Evolutionary conservation across 2,888 invertebrate genomes (phyloP), one percentile per base, ranked within the genome.

Genomic region (Tipula vernalis): DNA sequence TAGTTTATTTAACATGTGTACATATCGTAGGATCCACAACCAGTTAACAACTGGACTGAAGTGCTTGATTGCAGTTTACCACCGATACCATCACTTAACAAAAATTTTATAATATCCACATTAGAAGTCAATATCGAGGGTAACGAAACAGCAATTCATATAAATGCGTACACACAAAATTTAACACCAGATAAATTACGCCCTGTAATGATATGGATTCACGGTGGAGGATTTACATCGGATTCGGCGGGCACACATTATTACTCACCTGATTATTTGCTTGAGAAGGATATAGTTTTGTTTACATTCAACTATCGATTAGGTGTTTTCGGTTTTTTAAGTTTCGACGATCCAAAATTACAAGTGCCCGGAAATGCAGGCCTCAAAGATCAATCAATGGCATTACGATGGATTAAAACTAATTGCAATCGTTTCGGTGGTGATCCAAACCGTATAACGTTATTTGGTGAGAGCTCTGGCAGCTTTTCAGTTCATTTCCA

Each of bases 111-210:
- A n/a, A 8, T 39, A 13, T 15, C 18, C 5, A 57, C 15, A 18
- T 28, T 2, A 28, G 1, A 28, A 28, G 28, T 28, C 4, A 39
- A 90, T 87, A 89, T 90, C 86, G 89, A 92, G 6, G 93, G 93
- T 44, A 90, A 91, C 1, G 93, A 94, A 89, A 93, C 93, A 89
- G 93, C 93, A 87, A 89, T 93, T 3, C 92, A 92, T 88, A 88
- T 93, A 15, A 93, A 93, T 89, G 92, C 93, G 0, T 91, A 90
- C 47, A 90, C 90, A 8, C 91, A 90, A 87, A 89, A 91, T 87
- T 0, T 15, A 12, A 89, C 89, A 5, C 89, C 90, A 0, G 42
- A 88, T 0, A 89, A 88, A 71, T 89, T 88, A 3, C 88, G 89
- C 0, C 91, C 91, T 0, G 91, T 93, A 0, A 90, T 93, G 91